Conservation (phyloP, 2,888 invertebrate species). For the Morpho helenor region DNA sequence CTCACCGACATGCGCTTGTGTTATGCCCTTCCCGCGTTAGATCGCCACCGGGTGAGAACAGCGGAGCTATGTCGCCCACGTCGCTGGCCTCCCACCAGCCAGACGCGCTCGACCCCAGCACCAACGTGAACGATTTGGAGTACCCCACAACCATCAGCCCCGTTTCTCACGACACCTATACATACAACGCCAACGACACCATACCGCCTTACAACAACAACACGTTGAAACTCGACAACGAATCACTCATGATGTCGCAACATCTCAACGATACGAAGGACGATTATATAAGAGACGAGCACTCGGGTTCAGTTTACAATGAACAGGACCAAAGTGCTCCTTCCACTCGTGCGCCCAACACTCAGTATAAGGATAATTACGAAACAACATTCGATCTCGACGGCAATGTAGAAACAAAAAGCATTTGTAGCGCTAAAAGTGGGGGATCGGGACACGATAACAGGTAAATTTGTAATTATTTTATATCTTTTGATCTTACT, state of each 20-base stretch:
- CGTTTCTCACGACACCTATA: constrained; percentile 82
- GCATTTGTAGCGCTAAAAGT: constrained; percentile 89
- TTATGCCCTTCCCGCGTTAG: constrained; percentile 60
- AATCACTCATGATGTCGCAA: constrained; percentile 66
- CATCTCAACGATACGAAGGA: constrained; percentile 63
- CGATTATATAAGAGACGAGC: constrained; percentile 59
- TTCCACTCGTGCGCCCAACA: constrained; percentile 50
- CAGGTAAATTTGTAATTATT: constrained; percentile 77
- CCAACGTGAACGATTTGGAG: constrained; percentile 45
- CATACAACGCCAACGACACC: constrained; percentile 50
- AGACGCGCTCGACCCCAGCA: constrained; percentile 50
- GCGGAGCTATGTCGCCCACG: constrained; percentile 69
- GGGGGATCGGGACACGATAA: constrained; percentile 88
- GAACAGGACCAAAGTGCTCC: constrained; percentile 55
- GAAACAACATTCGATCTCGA: constrained; percentile 94
- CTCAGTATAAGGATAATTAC: constrained; percentile 84
- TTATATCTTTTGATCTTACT: constrained; percentile 5
- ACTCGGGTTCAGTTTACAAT: constrained; percentile 55
- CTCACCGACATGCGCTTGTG: constrained; percentile 76
- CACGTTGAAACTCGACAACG: constrained; percentile 70
- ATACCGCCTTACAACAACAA: constrained; percentile 66
- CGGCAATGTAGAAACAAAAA: constrained; percentile 94
- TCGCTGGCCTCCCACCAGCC: constrained; percentile 55
- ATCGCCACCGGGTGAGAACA: constrained; percentile 67
- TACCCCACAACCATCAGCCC: constrained; percentile 65